phyloP scores from a whole-genome alignment of 2,797 vertebrate species.

The Pseudopleuronectes americanus region DNA sequence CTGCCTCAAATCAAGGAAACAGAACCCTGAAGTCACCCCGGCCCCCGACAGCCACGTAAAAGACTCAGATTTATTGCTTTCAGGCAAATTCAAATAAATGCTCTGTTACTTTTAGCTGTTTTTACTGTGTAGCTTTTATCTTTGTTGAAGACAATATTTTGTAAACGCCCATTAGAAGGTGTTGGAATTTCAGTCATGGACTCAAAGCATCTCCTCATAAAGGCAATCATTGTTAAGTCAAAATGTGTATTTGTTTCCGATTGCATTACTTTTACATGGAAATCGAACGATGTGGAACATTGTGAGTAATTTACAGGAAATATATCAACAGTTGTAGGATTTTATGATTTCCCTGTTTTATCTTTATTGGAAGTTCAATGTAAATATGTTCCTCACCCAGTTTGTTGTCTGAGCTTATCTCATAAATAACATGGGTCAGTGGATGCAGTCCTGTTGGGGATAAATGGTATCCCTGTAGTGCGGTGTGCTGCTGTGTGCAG shows the following conservation, averaged over 20 bases:
- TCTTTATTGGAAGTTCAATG: neutral
- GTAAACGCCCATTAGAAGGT: slow-evolving; percentile 7
- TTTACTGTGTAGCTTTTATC: slow-evolving; percentile 16
- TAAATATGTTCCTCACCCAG: neutral
- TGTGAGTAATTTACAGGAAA: too few relatives aligned
- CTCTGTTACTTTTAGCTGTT: slow-evolving; percentile 13
- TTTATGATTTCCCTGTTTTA: neutral
- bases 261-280: too few relatives aligned
- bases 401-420: slow-evolving; percentile 9
- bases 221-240: slow-evolving; percentile 4
- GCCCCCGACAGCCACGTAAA: slow-evolving; percentile 32
- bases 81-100: slow-evolving; percentile 1
- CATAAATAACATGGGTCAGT: slow-evolving; percentile 5
- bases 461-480: slow-evolving; percentile 41
- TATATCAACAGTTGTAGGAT: too few relatives aligned
- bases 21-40: slow-evolving; percentile 42
- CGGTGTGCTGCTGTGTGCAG: slow-evolving; percentile 62
- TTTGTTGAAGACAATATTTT: slow-evolving; percentile 17
- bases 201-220: slow-evolving; percentile 10
- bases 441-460: slow-evolving; percentile 33
- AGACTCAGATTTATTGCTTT: slow-evolving; percentile 32
- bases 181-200: slow-evolving; percentile 31
- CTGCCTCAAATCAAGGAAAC: slow-evolving; percentile 54
- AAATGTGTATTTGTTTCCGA: too few relatives aligned
- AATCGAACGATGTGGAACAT: too few relatives aligned